Percentiles rank a stretch among this genome's conserved stretches.
Conservation (phyloP, 2,113 vertebrate genomes). For the Thalassarche chlororhynchos region DNA sequence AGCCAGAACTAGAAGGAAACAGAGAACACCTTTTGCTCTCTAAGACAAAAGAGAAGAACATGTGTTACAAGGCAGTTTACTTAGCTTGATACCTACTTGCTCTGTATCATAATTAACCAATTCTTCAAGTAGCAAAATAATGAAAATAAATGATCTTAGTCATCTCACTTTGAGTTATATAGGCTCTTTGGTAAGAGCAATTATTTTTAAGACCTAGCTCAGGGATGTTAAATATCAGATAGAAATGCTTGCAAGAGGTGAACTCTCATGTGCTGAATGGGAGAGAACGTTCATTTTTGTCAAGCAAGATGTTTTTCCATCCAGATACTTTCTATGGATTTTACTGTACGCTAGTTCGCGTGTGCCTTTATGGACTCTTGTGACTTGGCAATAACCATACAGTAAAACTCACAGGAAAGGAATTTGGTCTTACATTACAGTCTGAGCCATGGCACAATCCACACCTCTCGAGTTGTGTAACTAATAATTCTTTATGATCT, state of each 20-base stretch:
- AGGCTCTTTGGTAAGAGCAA: neutral
- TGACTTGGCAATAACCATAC: neutral
- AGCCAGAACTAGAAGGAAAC: neutral
- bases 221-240: neutral
- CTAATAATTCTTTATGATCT: neutral
- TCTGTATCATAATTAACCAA: neutral
- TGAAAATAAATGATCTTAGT: neutral
- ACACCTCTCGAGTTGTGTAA: neutral
- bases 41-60: neutral
- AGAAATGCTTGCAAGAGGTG: neutral
- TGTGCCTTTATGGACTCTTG: neutral
- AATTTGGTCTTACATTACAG: neutral
- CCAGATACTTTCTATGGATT: neutral
- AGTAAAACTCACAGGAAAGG: neutral
- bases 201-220: neutral
- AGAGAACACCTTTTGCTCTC: neutral
- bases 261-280: neutral
- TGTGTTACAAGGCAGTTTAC: neutral
- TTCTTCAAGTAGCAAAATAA: neutral
- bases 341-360: neutral
- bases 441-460: neutral
- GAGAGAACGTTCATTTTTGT: neutral
- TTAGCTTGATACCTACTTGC: neutral
- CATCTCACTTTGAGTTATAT: neutral
- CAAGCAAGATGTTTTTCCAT: neutral